Percentiles rank a stretch among this genome's conserved stretches.
These are phyloP conservation scores for Nemapogon koenigi DNA, from an alignment of 2,888 invertebrate species.

Conservation along the genomic window DNA sequence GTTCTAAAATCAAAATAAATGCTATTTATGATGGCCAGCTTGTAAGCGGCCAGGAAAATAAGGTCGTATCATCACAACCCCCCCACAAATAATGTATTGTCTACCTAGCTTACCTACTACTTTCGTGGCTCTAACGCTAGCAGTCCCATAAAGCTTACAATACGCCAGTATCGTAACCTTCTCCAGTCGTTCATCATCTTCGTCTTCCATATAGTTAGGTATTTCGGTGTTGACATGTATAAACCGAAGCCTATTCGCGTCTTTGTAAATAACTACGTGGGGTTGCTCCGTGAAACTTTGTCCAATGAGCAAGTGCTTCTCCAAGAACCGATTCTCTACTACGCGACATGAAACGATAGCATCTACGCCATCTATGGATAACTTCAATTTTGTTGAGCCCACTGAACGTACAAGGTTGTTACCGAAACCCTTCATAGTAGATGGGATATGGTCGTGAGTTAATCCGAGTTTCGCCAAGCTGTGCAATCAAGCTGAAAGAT, in stretches of 20 bases:
- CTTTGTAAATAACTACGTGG: constrained; percentile 12
- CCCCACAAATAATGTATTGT: constrained; percentile 14
- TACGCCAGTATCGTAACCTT: constrained; percentile 7
- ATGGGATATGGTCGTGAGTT: not conserved
- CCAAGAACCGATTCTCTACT: not conserved
- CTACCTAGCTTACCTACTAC: constrained; percentile 14
- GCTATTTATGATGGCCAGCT: no score
- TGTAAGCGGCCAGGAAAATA: no score
- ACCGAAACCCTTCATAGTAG: not conserved
- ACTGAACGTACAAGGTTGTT: not conserved
- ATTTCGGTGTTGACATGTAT: not conserved
- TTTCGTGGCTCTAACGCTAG: constrained; percentile 6
- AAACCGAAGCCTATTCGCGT: constrained; percentile 9
- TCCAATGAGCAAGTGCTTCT: constrained; percentile 2
- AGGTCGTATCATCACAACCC: no score
- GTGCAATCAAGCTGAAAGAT: constrained; percentile 1
- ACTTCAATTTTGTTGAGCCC: not conserved
- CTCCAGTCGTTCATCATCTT: not conserved
- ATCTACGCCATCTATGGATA: not conserved
- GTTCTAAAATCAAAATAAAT: no score
- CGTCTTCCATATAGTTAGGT: constrained; percentile 7
- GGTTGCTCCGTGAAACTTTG: constrained; percentile 1
- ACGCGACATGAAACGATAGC: not conserved
- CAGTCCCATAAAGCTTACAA: not conserved
- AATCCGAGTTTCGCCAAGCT: not conserved